Conservation (phyloP, 2,113 vertebrate genomes). For the Narcine bancroftii region DNA sequence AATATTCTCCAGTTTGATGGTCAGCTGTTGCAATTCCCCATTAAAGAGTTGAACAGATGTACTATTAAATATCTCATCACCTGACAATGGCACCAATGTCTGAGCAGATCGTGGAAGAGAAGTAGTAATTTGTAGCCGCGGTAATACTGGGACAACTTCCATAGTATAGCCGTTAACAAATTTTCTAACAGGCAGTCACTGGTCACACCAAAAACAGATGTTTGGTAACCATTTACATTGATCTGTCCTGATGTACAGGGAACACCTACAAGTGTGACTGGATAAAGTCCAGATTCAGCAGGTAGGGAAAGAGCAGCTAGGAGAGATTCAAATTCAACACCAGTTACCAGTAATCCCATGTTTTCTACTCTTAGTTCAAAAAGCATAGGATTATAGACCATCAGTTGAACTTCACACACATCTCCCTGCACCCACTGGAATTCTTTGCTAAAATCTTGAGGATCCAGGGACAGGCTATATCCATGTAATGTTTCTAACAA, state of each 20-base stretch:
- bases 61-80: constrained; percentile 72
- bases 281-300: constrained; percentile 90
- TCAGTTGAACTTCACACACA: constrained; percentile 94
- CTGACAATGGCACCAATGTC: constrained; percentile 65
- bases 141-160: no score
- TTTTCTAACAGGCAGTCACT: no score
- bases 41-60: constrained; percentile 91
- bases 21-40: constrained; percentile 75
- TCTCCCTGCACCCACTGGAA: constrained; percentile 98
- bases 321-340: constrained; percentile 92
- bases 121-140: no score
- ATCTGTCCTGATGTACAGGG: constrained; percentile 86
- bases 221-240: constrained; percentile 80
- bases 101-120: constrained; percentile 84
- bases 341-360: constrained; percentile 87
- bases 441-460: constrained; percentile 89
- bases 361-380: constrained; percentile 95
- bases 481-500: constrained; percentile 89
- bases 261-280: constrained; percentile 88
- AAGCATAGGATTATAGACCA: constrained; percentile 98
- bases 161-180: no score
- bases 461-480: constrained; percentile 88
- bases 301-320: constrained; percentile 87
- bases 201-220: no score
- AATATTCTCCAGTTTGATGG: constrained; percentile 82